Conservation (phyloP, 2,888 invertebrate species). For the Catocala fraxini region DNA sequence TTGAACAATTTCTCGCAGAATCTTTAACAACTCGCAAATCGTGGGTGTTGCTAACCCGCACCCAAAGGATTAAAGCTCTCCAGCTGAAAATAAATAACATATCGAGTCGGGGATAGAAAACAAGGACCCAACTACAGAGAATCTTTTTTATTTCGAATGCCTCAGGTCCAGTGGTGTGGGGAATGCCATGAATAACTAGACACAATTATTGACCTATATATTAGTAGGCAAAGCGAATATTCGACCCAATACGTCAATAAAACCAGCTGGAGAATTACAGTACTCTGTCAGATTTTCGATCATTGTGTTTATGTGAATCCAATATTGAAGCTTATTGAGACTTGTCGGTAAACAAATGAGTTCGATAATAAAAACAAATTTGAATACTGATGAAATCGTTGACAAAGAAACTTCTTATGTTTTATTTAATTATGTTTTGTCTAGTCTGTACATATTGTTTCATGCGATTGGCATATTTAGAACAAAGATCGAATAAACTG, state of each 20-base stretch:
- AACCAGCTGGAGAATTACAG: constrained; percentile 18
- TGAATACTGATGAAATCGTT: too few relatives aligned
- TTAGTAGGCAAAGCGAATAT: constrained; percentile 15
- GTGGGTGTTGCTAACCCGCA: constrained; percentile 7
- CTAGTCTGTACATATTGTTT: too few relatives aligned
- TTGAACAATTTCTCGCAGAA: too few relatives aligned
- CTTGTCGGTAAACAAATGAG: too few relatives aligned
- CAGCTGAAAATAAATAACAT: constrained; percentile 33
- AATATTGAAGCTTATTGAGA: too few relatives aligned
- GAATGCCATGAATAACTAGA: constrained; percentile 35
- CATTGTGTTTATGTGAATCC: too few relatives aligned
- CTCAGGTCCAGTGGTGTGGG: constrained; percentile 22
- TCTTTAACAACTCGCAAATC: not conserved
- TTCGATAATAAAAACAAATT: too few relatives aligned
- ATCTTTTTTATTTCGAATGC: constrained; percentile 34
- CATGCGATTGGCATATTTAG: too few relatives aligned
- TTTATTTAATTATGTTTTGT: too few relatives aligned
- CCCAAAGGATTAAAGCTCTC: constrained; percentile 13
- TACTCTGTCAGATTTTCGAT: not conserved
- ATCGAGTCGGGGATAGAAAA: constrained; percentile 18
- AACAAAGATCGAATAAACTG: too few relatives aligned
- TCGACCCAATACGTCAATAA: constrained; percentile 22
- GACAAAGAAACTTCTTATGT: too few relatives aligned
- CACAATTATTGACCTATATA: constrained; percentile 24
- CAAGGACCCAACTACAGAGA: constrained; percentile 13